Evolutionary conservation across 2,797 vertebrate species (phyloP), one percentile per base, ranked within the genome.

Genomic region (Myotis vivesi): DNA sequence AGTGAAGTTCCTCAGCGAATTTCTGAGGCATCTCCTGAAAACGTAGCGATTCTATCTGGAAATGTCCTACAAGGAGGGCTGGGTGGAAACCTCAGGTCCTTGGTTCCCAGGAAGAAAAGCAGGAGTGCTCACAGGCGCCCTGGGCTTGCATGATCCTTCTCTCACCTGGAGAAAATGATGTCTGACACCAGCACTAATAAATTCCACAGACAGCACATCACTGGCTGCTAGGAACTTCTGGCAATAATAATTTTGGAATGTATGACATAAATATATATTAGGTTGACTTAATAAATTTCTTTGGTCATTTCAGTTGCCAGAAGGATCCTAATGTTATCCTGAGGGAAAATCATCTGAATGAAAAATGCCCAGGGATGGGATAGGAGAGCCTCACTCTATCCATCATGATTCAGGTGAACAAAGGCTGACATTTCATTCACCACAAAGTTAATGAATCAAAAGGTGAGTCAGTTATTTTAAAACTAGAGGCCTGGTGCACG

Each of bases 371-470:
- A 64, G 62, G 25, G 33, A 33, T 6, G 88, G 25, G 46, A 44
- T 3, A 20, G 38, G n/a, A 72, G 9, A 68, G 53, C 20, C 55
- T 72, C 51, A 30, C 51, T 72, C 38, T 55, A 57, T 73, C 41
- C 49, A 64, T 49, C 38, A 36, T 10, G 81, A 85, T 73, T 82
- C 20, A 59, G 8, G 16, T 85, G 30, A 38, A 71, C 92, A 88
- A 91, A 91, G 38, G 68, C 25, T 12, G 22, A 76, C 1, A 79
- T 49, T 46, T 75, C 64, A 81, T 1, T 53, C 38, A 69, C 17
- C 17, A 80, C 44, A 92, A 85, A 92, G 20, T 59, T 68, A 95
- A 38, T 38, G 30, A 90, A 36, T 64, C 53, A 95, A 84, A 16
- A 84, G 44, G 76, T 53, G 33, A 92, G 9, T n/a, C 19, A 55